A percentile compares a stretch with the other conserved stretches of the same genome.
Evolutionary conservation across 1,140 invertebrate genomes (phyloP).

Genomic region (Orussus abietinus): DNA sequence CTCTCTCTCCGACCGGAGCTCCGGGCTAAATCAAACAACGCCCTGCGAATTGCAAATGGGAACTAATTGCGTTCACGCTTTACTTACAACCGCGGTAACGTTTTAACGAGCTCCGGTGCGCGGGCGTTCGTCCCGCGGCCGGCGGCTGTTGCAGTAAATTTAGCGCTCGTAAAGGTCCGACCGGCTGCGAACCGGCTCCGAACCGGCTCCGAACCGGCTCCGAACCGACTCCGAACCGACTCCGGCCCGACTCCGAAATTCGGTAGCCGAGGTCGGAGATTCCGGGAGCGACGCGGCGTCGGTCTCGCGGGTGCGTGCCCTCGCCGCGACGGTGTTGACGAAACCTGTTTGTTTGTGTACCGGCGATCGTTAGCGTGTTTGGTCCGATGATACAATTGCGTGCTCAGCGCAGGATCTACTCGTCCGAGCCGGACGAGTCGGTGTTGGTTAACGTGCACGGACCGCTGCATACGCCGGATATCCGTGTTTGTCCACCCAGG

Average conservation of each 20-base stretch:
- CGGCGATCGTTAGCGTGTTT: constrained; percentile 35
- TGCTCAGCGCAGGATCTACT: constrained; percentile 23
- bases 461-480: constrained; percentile 10
- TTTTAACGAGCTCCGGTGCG: constrained; percentile 23
- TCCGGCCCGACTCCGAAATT: too few species aligned
- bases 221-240: constrained; percentile 17
- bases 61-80: constrained; percentile 30
- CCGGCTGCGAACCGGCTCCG: constrained; percentile 9
- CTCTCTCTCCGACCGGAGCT: too few species aligned
- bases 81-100: constrained; percentile 28
- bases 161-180: constrained; percentile 15
- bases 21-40: constrained; percentile 24
- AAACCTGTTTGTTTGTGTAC: constrained; percentile 25
- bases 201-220: constrained; percentile 17
- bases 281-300: constrained; percentile 8
- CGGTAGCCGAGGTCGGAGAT: constrained; percentile 16
- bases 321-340: constrained; percentile 16
- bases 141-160: constrained; percentile 8
- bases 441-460: constrained; percentile 9
- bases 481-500: constrained; percentile 27
- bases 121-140: constrained; percentile 3
- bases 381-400: constrained; percentile 36
- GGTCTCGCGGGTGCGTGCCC: background rate
- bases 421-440: constrained; percentile 15
- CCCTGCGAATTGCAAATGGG: constrained; percentile 28